These are phyloP conservation scores for Speoplatyrhinus poulsoni DNA, from an alignment of 2,113 vertebrate species.

Conservation along the genomic window DNA sequence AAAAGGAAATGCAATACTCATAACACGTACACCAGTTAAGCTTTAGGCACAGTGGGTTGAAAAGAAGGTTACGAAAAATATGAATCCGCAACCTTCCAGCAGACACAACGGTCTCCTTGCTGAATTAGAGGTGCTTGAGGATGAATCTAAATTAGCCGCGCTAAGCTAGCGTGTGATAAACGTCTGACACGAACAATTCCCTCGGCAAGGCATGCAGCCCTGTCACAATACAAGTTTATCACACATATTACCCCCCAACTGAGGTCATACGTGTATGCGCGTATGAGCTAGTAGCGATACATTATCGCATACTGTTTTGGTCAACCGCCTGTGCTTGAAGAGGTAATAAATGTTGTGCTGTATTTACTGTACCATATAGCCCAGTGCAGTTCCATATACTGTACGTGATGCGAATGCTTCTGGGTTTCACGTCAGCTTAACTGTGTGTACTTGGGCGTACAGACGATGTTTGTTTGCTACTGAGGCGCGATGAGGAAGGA, in stretches of 20 bases:
- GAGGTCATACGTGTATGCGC: background rate
- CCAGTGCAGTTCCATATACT: too few relatives aligned
- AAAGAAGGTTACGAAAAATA: constrained; percentile 22
- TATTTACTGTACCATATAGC: too few relatives aligned
- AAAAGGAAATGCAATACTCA: too few relatives aligned
- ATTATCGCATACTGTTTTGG: constrained; percentile 38
- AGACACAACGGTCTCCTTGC: constrained; percentile 2
- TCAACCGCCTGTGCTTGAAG: too few relatives aligned
- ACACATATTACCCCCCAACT: constrained; percentile 20
- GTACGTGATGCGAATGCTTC: too few relatives aligned
- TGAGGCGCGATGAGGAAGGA: background rate
- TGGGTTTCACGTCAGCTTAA: too few relatives aligned
- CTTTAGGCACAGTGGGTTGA: constrained; percentile 28
- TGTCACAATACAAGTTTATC: constrained; percentile 16
- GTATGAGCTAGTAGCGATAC: constrained; percentile 30
- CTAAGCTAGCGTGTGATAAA: background rate
- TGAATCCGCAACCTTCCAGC: constrained; percentile 21
- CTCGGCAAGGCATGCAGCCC: background rate
- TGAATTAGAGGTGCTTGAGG: background rate
- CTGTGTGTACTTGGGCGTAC: too few relatives aligned
- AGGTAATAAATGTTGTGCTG: too few relatives aligned
- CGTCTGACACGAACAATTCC: background rate
- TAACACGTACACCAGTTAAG: constrained; percentile 9
- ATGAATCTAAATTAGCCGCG: background rate
- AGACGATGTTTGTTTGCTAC: background rate